Conservation (phyloP, 2,888 invertebrate species). For the Pandemis heparana region DNA sequence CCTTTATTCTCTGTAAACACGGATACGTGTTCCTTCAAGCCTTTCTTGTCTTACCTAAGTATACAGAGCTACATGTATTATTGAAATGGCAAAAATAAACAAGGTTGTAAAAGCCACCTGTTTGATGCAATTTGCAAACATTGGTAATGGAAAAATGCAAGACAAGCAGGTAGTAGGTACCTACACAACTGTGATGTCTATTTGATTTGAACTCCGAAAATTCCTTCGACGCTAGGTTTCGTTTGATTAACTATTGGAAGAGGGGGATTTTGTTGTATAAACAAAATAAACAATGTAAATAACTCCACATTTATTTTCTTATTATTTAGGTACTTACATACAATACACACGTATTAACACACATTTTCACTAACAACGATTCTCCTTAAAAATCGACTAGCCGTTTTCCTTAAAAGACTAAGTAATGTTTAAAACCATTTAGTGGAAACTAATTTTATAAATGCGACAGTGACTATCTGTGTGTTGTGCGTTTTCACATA, state of each 20-base stretch:
- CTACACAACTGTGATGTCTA: no score
- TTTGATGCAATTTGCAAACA: not conserved
- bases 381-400: not conserved
- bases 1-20: conserved; percentile 76
- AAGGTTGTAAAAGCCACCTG: not conserved
- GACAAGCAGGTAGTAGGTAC: no score
- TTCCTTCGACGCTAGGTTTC: not conserved
- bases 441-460: not conserved
- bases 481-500: not conserved
- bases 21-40: conserved; percentile 73
- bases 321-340: not conserved
- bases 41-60: conserved; percentile 71
- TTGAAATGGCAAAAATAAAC: conserved; percentile 17
- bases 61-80: conserved; percentile 50
- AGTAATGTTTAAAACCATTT: not conserved
- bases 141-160: not conserved
- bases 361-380: not conserved
- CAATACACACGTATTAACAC: not conserved
- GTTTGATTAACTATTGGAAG: not conserved
- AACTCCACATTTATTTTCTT: not conserved
- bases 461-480: not conserved
- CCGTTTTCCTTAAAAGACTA: not conserved
- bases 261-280: not conserved
- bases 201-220: no score
- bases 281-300: not conserved